Percentiles rank a stretch among this genome's conserved stretches.
Conservation (phyloP, 2,113 vertebrate species). For the Etia nguti region DNA sequence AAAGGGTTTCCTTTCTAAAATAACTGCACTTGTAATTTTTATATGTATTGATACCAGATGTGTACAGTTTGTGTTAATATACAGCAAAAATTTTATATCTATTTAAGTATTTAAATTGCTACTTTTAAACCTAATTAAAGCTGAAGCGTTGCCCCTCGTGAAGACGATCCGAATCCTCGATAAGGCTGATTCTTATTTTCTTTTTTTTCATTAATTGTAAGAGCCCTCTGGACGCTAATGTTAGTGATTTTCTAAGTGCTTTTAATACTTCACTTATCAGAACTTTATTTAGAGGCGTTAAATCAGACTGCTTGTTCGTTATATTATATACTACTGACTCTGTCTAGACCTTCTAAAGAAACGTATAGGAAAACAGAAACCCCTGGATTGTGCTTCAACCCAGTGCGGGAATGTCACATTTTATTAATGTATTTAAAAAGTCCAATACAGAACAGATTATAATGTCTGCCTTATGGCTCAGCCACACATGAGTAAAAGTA, state of each 20-base stretch:
- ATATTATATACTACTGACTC: conserved; percentile 5
- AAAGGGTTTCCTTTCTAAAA: conserved; percentile 78
- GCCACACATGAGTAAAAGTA: background rate
- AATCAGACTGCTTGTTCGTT: conserved; percentile 23
- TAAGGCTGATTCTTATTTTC: background rate
- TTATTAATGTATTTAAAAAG: background rate
- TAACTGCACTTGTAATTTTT: conserved; percentile 76
- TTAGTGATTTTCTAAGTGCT: conserved; percentile 42
- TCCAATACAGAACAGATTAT: background rate
- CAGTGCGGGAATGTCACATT: background rate
- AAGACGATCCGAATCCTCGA: conserved; percentile 13
- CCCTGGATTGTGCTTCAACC: background rate
- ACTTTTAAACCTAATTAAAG: conserved; percentile 37
- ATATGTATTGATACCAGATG: conserved; percentile 72
- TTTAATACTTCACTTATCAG: conserved; percentile 4
- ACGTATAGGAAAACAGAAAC: background rate
- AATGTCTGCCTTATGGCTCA: background rate
- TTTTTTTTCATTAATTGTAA: background rate
- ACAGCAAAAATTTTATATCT: conserved; percentile 71
- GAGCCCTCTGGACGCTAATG: background rate
- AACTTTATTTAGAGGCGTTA: background rate
- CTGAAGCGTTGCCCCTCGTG: background rate
- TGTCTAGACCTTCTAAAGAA: background rate
- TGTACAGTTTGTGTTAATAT: conserved; percentile 73
- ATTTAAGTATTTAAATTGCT: conserved; percentile 76